phyloP scores from a whole-genome alignment of 2,888 invertebrate genomes.

The Anticlea derivata region DNA sequence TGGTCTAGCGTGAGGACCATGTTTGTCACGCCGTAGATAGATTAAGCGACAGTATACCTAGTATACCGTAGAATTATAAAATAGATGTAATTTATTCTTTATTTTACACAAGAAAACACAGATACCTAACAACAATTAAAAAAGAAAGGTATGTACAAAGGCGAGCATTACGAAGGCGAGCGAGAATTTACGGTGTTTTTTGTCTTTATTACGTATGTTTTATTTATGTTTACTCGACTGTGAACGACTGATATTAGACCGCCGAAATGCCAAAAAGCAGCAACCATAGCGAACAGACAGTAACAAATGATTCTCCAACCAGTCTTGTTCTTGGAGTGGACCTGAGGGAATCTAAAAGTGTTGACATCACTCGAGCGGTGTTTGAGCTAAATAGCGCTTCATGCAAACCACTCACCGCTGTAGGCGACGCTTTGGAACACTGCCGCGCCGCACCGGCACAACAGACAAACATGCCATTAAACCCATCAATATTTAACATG shows the following conservation, averaged over 20 bases:
- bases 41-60: too few relatives aligned
- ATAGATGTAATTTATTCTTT: too few relatives aligned
- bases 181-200: too few relatives aligned
- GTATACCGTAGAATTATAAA: too few relatives aligned
- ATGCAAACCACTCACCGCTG: constrained; percentile 93
- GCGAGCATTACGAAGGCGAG: too few relatives aligned
- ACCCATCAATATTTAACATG: constrained; percentile 45
- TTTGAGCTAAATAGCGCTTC: constrained; percentile 57
- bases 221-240: neutral
- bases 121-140: too few relatives aligned
- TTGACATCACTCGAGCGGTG: constrained; percentile 19
- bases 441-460: constrained; percentile 84
- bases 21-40: too few relatives aligned
- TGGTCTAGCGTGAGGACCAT: too few relatives aligned
- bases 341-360: constrained; percentile 33
- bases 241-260: neutral
- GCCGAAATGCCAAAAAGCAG: constrained; percentile 6
- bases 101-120: too few relatives aligned
- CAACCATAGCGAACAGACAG: constrained; percentile 7
- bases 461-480: constrained; percentile 82
- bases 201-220: too few relatives aligned
- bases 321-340: constrained; percentile 63
- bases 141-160: too few relatives aligned
- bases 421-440: constrained; percentile 98
- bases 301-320: constrained; percentile 55